Evolutionary conservation across 1,140 invertebrate species (phyloP).

Genomic region (Drosophila arizonae): DNA sequence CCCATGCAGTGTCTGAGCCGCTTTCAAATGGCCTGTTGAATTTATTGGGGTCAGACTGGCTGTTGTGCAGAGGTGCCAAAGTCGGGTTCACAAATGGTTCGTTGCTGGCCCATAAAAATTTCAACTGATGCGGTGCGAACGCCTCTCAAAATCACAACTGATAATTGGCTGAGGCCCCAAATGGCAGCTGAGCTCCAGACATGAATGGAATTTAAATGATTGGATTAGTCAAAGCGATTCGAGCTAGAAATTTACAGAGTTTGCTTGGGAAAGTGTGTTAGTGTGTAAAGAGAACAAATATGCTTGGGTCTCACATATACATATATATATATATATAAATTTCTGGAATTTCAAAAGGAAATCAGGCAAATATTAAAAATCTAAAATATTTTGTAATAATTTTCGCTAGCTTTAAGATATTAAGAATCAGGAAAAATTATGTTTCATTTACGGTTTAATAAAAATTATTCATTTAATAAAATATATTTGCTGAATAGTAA

Average conservation of each 20-base stretch:
- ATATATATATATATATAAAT: too few species aligned
- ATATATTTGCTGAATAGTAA: neutral
- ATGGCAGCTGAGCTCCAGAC: constrained; percentile 49
- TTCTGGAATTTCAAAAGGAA: too few species aligned
- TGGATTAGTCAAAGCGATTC: constrained; percentile 48
- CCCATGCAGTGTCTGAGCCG: too few species aligned
- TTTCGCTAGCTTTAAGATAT: too few species aligned
- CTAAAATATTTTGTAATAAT: too few species aligned
- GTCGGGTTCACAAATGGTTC: constrained; percentile 1
- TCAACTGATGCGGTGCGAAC: constrained; percentile 22
- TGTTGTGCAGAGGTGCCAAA: constrained; percentile 25
- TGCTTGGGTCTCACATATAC: too few species aligned
- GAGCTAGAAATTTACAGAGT: constrained; percentile 7
- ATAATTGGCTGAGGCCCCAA: constrained; percentile 61
- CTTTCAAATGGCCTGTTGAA: constrained; percentile 17
- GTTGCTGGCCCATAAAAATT: constrained; percentile 45
- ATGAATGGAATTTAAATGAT: constrained; percentile 61
- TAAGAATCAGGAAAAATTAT: too few species aligned
- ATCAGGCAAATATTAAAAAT: too few species aligned
- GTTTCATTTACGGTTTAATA: too few species aligned
- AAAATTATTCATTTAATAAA: too few species aligned
- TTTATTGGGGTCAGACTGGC: constrained; percentile 63
- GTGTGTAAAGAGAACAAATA: too few species aligned
- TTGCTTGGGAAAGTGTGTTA: too few species aligned
- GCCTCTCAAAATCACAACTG: constrained; percentile 64